These are phyloP conservation scores for Habropoda laboriosa DNA, from an alignment of 1,140 invertebrate species.

Conservation along the genomic window DNA sequence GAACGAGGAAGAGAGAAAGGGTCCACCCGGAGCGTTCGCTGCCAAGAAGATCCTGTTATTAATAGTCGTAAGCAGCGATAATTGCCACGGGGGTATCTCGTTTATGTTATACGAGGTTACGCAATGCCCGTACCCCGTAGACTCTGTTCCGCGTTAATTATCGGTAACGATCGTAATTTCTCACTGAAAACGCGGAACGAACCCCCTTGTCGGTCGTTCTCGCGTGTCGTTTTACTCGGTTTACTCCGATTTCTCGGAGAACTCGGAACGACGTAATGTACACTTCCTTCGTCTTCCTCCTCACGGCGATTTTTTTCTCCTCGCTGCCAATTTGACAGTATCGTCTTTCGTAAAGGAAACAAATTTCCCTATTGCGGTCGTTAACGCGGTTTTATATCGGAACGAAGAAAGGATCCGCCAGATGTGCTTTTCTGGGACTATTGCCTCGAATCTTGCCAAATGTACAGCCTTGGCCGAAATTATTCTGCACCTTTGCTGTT, in stretches of 20 bases:
- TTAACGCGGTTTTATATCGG: too few species aligned
- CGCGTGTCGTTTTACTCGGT: constrained; percentile 66
- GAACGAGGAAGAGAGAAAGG: background rate
- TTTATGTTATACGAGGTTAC: constrained; percentile 69
- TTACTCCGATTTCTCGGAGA: constrained; percentile 68
- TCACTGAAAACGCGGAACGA: constrained; percentile 73
- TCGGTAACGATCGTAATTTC: constrained; percentile 79
- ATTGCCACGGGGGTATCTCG: constrained; percentile 64
- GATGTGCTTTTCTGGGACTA: too few species aligned
- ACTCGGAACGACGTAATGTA: constrained; percentile 44
- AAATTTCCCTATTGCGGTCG: background rate
- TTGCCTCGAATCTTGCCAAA: too few species aligned
- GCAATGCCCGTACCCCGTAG: constrained; percentile 65
- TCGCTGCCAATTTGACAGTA: constrained; percentile 35
- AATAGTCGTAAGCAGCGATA: constrained; percentile 67
- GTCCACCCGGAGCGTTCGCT: background rate
- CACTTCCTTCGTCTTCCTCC: constrained; percentile 14
- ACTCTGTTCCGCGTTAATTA: constrained; percentile 76
- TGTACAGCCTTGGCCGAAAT: too few species aligned
- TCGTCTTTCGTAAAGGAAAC: background rate
- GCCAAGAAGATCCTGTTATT: constrained; percentile 65
- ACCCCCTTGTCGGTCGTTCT: constrained; percentile 61
- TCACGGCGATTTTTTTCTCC: background rate
- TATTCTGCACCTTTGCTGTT: too few species aligned
- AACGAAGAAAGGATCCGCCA: too few species aligned